Conservation (phyloP, 2,797 vertebrate species). For the Enteromius anoplus region DNA sequence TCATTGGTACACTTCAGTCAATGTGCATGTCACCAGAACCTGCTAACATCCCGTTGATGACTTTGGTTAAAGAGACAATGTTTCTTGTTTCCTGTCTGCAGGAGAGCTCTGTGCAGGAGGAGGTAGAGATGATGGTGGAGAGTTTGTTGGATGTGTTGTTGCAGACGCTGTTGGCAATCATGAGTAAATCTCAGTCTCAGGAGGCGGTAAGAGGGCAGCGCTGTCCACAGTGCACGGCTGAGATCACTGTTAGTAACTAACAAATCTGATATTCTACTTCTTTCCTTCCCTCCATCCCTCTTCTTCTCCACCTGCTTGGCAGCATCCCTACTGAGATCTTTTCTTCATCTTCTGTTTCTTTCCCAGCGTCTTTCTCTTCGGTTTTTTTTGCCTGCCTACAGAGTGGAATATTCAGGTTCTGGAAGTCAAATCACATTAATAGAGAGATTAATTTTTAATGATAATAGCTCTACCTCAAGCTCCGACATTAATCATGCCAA, state of each 20-base stretch:
- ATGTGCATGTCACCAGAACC: neutral
- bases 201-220: slow-evolving; percentile 99
- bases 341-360: slow-evolving; percentile 2
- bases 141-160: slow-evolving; percentile 98
- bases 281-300: slow-evolving; percentile 76
- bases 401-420: neutral
- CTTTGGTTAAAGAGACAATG: neutral
- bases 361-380: neutral
- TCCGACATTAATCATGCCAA: neutral
- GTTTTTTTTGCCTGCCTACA: neutral
- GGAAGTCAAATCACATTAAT: neutral
- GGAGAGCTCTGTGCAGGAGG: slow-evolving; percentile 97
- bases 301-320: slow-evolving; percentile 58
- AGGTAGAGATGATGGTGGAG: slow-evolving; percentile 99
- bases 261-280: slow-evolving; percentile 83
- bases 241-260: slow-evolving; percentile 98
- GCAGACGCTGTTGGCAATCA: slow-evolving; percentile 97
- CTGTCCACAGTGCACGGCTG: slow-evolving; percentile 99
- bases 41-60: neutral
- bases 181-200: slow-evolving; percentile 99
- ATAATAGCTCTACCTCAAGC: neutral
- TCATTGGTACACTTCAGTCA: slow-evolving; percentile 84
- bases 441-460: neutral
- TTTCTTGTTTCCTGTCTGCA: slow-evolving; percentile 62
- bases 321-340: slow-evolving; percentile 8